A percentile compares a stretch with the other conserved stretches of the same genome.
These are phyloP conservation scores for Hypomesus transpacificus DNA, from an alignment of 2,113 vertebrate genomes.

Conservation along the genomic window DNA sequence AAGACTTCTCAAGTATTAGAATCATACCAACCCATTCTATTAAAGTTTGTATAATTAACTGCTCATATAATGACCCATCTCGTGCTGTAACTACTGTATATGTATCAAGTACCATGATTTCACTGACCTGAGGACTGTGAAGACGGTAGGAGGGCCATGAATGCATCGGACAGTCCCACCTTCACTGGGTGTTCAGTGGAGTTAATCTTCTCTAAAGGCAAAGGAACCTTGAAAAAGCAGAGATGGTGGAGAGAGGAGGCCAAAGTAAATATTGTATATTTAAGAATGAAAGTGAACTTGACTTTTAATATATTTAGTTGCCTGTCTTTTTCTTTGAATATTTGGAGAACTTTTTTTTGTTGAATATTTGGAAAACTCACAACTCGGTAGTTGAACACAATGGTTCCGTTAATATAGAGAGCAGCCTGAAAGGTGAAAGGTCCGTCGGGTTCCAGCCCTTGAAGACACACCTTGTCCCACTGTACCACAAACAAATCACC, in stretches of 20 bases:
- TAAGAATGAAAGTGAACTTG: background rate
- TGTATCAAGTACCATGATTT: background rate
- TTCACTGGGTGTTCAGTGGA: constrained; percentile 90
- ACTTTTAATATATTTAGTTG: background rate
- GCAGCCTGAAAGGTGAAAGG: constrained; percentile 86
- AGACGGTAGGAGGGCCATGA: constrained; percentile 77
- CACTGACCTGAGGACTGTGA: constrained; percentile 75
- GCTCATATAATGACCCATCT: no score
- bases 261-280: background rate
- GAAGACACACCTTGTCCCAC: constrained; percentile 86
- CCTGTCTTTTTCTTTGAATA: background rate
- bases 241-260: background rate
- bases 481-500: constrained; percentile 85
- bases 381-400: constrained; percentile 85
- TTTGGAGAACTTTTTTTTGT: constrained; percentile 21
- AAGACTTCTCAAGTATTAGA: no score
- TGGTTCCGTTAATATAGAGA: constrained; percentile 79
- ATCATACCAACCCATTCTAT: no score
- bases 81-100: background rate
- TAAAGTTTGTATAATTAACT: no score
- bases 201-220: constrained; percentile 81
- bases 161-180: constrained; percentile 92
- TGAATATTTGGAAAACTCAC: constrained; percentile 58
- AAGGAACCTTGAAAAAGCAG: constrained; percentile 75
- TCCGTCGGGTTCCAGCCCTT: constrained; percentile 78